phyloP scores from a whole-genome alignment of 2,797 vertebrate genomes.

The Bradypodion pumilum region DNA sequence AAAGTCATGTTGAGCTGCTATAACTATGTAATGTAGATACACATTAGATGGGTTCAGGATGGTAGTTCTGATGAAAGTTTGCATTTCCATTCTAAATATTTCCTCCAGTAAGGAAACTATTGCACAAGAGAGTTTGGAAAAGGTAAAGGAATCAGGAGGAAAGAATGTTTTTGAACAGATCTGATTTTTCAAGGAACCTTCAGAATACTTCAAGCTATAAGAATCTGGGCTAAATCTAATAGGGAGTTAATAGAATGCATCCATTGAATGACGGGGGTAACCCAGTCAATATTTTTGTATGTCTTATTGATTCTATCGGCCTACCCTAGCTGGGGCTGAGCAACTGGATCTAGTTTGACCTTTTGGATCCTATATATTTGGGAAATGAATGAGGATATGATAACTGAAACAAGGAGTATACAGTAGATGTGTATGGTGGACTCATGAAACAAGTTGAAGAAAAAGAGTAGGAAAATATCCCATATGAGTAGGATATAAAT shows the following conservation, averaged over 20 bases:
- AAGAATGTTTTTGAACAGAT: not conserved
- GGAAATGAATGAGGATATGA: not conserved
- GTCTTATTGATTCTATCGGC: too few species aligned
- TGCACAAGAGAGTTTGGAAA: not conserved
- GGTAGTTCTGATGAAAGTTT: too few species aligned
- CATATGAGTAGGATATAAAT: too few species aligned
- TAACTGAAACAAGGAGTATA: not conserved
- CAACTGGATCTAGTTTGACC: too few species aligned
- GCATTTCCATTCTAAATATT: too few species aligned
- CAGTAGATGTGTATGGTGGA: not conserved
- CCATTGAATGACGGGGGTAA: too few species aligned
- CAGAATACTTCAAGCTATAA: not conserved
- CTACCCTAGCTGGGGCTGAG: too few species aligned
- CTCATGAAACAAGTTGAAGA: not conserved
- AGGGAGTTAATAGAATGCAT: too few species aligned
- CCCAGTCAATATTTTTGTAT: too few species aligned
- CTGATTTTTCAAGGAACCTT: not conserved
- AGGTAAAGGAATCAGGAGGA: not conserved
- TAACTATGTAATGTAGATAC: too few species aligned
- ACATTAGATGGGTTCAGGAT: too few species aligned
- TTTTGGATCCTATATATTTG: not conserved
- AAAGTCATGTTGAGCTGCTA: too few species aligned
- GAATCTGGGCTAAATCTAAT: not conserved
- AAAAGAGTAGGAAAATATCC: not conserved
- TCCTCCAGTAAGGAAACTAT: not conserved